A percentile compares a stretch with the other conserved stretches of the same genome.
Evolutionary conservation across 2,797 vertebrate species (phyloP).

Genomic region (Malurus leucopterus): DNA sequence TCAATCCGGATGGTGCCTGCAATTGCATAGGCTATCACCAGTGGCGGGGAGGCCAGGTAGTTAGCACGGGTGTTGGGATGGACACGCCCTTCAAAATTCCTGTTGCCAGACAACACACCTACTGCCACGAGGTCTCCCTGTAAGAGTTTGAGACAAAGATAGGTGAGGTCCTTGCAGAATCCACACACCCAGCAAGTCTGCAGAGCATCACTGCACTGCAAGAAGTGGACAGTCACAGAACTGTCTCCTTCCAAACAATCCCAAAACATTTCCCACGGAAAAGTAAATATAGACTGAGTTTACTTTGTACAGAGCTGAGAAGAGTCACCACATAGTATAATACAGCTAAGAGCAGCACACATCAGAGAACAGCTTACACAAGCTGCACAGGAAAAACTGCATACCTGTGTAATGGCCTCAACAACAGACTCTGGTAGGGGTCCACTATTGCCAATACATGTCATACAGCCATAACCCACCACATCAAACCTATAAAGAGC

Average conservation of each 20-base stretch:
- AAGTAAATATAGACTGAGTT: neutral
- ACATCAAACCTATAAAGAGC: constrained; percentile 86
- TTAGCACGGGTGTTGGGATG: constrained; percentile 96
- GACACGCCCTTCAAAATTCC: constrained; percentile 96
- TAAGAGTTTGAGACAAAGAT: neutral
- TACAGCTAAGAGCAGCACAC: neutral
- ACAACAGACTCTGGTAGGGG: constrained; percentile 91
- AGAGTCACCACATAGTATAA: neutral
- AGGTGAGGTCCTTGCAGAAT: neutral
- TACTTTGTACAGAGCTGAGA: neutral
- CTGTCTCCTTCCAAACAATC: neutral
- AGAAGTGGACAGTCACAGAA: neutral
- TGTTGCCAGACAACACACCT: constrained; percentile 91
- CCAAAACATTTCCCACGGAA: neutral
- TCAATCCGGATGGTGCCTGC: constrained; percentile 90
- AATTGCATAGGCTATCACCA: constrained; percentile 95
- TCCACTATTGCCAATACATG: constrained; percentile 97
- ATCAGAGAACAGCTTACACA: neutral
- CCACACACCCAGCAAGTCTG: neutral
- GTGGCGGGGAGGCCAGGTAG: constrained; percentile 90
- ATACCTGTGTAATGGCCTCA: constrained; percentile 91
- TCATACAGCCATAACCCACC: constrained; percentile 98
- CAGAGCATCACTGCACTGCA: neutral
- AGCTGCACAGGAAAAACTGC: neutral
- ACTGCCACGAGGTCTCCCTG: constrained; percentile 92